Evolutionary conservation across 1,140 invertebrate genomes (phyloP).

Genomic region (Aphaenogaster ashmeadi): DNA sequence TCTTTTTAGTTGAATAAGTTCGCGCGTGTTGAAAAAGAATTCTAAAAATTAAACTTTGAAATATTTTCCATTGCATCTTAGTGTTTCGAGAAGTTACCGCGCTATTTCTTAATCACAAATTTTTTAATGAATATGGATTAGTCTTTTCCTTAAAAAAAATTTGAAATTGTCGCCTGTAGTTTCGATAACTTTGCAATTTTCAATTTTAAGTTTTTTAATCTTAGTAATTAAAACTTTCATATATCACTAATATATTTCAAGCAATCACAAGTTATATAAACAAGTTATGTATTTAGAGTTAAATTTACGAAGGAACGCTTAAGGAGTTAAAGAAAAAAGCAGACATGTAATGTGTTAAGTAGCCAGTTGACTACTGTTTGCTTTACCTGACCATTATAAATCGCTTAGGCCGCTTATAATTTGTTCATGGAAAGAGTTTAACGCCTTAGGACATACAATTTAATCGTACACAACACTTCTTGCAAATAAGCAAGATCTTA

Average conservation of each 20-base stretch:
- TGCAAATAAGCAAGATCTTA: not conserved
- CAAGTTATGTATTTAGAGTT: not conserved
- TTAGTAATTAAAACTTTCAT: not conserved
- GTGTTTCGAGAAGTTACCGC: not conserved
- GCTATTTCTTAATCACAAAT: not conserved
- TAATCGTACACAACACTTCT: constrained; percentile 13
- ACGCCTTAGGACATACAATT: not conserved
- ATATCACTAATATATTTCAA: not conserved
- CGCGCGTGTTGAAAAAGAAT: not conserved
- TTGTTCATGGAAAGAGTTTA: not conserved
- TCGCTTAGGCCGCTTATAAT: constrained; percentile 49
- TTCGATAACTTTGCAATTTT: not conserved
- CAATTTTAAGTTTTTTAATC: not conserved
- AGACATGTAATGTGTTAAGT: constrained; percentile 50
- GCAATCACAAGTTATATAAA: too few species aligned
- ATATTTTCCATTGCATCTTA: not conserved
- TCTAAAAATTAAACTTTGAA: constrained; percentile 1
- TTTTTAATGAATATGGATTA: not conserved
- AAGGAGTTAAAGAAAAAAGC: constrained; percentile 38
- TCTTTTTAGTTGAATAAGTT: not conserved
- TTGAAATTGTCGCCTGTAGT: not conserved
- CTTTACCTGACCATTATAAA: constrained; percentile 59
- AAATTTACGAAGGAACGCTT: constrained; percentile 1
- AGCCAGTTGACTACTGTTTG: constrained; percentile 51
- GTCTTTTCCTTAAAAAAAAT: not conserved